Evolutionary conservation across 53 echinoderm and acorn worm species (phyloP).

Genomic region (Astropecten irregularis): DNA sequence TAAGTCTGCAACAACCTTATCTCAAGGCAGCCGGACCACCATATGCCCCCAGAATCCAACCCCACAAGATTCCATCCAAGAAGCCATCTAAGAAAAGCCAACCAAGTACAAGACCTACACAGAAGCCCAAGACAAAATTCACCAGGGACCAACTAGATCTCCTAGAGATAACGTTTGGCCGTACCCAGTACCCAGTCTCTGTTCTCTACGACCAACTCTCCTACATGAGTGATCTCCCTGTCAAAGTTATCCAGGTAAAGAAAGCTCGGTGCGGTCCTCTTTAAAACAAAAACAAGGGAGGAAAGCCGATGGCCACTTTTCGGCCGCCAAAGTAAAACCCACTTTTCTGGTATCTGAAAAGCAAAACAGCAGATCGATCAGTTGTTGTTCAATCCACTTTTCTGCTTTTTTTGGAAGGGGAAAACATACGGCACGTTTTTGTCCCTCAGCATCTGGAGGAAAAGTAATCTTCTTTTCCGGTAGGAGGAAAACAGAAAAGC

Average conservation of each 20-base stretch:
- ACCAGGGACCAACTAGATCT: slow-evolving; percentile 35
- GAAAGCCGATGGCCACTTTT: too few relatives aligned
- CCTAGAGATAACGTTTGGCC: slow-evolving; percentile 62
- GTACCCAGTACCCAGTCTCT: slow-evolving; percentile 48
- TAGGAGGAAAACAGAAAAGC: neutral
- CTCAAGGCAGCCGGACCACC: too few relatives aligned
- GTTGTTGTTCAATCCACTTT: neutral
- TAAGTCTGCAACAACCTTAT: too few relatives aligned
- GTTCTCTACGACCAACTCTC: slow-evolving; percentile 53
- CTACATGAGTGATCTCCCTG: slow-evolving; percentile 37
- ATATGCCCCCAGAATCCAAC: too few relatives aligned
- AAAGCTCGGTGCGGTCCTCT: neutral
- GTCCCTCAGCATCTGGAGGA: neutral
- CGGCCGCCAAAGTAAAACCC: too few relatives aligned
- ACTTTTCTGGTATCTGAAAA: too few relatives aligned
- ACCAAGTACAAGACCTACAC: too few relatives aligned
- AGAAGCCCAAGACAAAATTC: slow-evolving; percentile 17
- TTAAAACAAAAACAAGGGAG: neutral
- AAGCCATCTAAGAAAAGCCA: too few relatives aligned
- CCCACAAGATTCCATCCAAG: neutral
- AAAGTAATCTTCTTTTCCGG: neutral
- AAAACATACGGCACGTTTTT: too few relatives aligned
- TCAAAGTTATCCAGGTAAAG: slow-evolving; percentile 12
- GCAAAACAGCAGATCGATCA: too few relatives aligned
- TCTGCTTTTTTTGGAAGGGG: neutral